Evolutionary conservation across 2,113 vertebrate species (phyloP), one percentile per base, ranked within the genome.

Genomic region (Argyrosomus japonicus): DNA sequence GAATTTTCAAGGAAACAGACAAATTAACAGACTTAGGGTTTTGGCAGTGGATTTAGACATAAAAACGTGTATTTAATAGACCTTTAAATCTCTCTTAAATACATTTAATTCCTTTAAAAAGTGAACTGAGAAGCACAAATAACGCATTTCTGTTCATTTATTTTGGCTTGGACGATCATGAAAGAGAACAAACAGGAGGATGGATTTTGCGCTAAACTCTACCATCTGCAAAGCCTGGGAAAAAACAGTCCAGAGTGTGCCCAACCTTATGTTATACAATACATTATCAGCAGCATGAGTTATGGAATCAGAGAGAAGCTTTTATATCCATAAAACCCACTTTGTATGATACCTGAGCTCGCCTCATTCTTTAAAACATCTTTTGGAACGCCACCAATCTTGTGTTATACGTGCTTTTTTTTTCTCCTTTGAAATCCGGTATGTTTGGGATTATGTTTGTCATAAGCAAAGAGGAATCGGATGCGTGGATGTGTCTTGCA

Each of bases 391-490:
- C 14, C 45, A 75, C 53, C 77, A 82, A 23, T 18, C 60, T 43
- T 14, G 5, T 32, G 62, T 68, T 74, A 21, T 27, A 13, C 1
- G 0, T 7, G 3, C 23, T 23, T 43, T 2, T 14, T 5, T 6
- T 67, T 40, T 6, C 36, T 9, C 36, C 36, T 88, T 79, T 74
- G 76, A 63, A 79, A 79, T 13, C 53, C 21, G 2, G 29, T 23
- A 29, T 79, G 78, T 79, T 87, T 64, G 62, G 71, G 74, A 83
- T 87, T 53, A 50, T 19, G 64, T 86, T 74, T 62, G 67, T 75
- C 50, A 51, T 43, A 18, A 53, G 43, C 36, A 81, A 75, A 83
- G 82, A 76, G 76, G 79, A 78, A 36, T 54, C 4, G 51, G 64
- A 82, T 79, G 71, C 12, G 3, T 12, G 56, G 61, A 73, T 27